Conservation (phyloP, 2,888 invertebrate genomes). For the Lycocerus yunnanus region DNA sequence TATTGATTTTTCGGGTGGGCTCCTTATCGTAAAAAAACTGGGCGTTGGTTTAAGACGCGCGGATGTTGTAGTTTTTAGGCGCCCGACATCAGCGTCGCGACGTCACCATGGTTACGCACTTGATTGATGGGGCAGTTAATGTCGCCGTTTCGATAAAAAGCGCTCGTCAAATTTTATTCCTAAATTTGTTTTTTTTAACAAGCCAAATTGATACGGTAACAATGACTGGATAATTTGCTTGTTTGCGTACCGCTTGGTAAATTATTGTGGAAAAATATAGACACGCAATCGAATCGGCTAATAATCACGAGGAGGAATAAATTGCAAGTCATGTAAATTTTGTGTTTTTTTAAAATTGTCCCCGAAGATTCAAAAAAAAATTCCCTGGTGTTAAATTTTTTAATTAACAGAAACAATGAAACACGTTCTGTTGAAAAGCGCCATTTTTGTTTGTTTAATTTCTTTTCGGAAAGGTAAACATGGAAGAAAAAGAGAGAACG, state of each 20-base stretch:
- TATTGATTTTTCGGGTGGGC: slow-evolving; percentile 54
- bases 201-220: not conserved
- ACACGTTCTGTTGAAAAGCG: not conserved
- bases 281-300: not conserved
- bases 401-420: not conserved
- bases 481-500: not conserved
- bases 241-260: not conserved
- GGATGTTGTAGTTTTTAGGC: slow-evolving; percentile 42
- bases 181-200: not conserved
- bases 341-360: not conserved
- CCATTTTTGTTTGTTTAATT: not conserved
- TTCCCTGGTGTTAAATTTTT: not conserved
- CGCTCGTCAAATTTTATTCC: slow-evolving; percentile 49
- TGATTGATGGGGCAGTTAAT: slow-evolving; percentile 41
- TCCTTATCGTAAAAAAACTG: slow-evolving; percentile 51
- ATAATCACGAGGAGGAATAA: not conserved
- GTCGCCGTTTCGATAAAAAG: slow-evolving; percentile 32
- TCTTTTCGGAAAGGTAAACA: not conserved
- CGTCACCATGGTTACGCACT: slow-evolving; percentile 37
- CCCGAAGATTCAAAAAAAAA: not conserved
- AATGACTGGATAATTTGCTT: not conserved
- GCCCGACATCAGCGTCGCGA: slow-evolving; percentile 41
- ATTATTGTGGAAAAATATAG: not conserved
- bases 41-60: slow-evolving; percentile 53
- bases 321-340: not conserved